phyloP scores from a whole-genome alignment of 1,140 invertebrate genomes.

The Diachasma alloeum region DNA sequence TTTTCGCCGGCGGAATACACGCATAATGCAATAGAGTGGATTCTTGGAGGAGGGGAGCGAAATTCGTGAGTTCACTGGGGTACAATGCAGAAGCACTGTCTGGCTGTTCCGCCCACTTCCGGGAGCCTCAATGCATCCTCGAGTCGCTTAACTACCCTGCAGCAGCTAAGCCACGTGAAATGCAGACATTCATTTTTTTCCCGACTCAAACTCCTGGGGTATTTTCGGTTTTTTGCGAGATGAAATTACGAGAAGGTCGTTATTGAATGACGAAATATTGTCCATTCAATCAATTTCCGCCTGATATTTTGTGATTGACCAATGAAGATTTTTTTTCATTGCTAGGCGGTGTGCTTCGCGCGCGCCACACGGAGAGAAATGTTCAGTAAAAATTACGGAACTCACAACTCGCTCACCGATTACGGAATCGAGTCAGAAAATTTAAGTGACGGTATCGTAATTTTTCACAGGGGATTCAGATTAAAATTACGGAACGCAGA shows the following conservation, averaged over 20 bases:
- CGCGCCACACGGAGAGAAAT: too few species aligned
- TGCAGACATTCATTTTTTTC: conserved; percentile 43
- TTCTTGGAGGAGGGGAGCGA: background rate
- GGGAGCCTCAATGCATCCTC: conserved; percentile 52
- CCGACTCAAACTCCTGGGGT: conserved; percentile 27
- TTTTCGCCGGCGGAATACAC: conserved; percentile 38
- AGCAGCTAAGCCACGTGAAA: conserved; percentile 48
- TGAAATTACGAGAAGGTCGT: background rate
- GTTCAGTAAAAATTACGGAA: too few species aligned
- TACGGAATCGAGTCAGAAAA: too few species aligned
- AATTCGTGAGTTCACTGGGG: conserved; percentile 16
- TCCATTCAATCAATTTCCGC: background rate
- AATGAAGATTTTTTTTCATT: too few species aligned
- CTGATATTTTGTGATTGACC: background rate
- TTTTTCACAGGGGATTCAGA: too few species aligned
- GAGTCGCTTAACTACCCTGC: conserved; percentile 48
- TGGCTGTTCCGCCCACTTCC: conserved; percentile 57
- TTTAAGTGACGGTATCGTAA: background rate
- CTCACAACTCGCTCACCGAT: too few species aligned
- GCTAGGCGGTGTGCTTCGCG: too few species aligned
- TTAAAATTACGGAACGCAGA: too few species aligned
- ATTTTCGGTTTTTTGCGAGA: conserved; percentile 28
- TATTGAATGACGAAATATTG: background rate
- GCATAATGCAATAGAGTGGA: conserved; percentile 12
- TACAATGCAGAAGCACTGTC: conserved; percentile 49